Percentiles rank a stretch among this genome's conserved stretches.
Conservation (phyloP, 35 echinoderm and acorn worm species). For the Heliocidaris tuberculata region DNA sequence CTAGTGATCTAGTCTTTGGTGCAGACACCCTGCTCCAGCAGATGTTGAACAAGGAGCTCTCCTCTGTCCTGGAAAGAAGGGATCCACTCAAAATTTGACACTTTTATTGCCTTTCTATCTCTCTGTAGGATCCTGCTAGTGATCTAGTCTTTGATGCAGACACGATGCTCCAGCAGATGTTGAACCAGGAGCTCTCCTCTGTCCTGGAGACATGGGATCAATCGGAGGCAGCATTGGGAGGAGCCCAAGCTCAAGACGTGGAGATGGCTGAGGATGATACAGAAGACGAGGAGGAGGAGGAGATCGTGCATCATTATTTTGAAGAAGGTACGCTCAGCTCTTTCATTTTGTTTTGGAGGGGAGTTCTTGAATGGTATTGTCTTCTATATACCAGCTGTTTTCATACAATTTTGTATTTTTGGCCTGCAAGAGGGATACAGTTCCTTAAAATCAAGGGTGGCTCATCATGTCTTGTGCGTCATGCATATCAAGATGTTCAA, state of each 20-base stretch:
- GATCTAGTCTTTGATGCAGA: conserved; percentile 49
- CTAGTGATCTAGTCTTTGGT: neutral
- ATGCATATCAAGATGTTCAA: too few species aligned
- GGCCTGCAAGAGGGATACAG: too few species aligned
- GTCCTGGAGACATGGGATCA: neutral
- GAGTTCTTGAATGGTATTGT: too few species aligned
- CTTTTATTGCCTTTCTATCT: too few species aligned
- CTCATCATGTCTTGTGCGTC: too few species aligned
- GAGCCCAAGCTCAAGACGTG: neutral
- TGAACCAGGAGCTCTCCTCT: conserved; percentile 53
- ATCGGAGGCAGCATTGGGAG: neutral
- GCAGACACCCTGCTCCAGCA: conserved; percentile 47
- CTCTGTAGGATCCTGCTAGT: neutral
- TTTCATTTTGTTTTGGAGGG: neutral
- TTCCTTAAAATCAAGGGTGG: too few species aligned
- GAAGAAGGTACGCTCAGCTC: conserved; percentile 16
- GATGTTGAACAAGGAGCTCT: conserved; percentile 19
- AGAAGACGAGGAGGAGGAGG: conserved; percentile 33
- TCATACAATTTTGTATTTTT: too few species aligned
- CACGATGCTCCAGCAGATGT: conserved; percentile 55
- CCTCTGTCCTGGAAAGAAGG: too few species aligned
- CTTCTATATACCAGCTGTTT: too few species aligned
- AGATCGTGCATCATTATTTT: neutral
- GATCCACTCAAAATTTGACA: too few species aligned
- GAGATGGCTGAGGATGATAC: conserved; percentile 32